A percentile compares a stretch with the other conserved stretches of the same genome.
phyloP scores from a whole-genome alignment of 2,888 invertebrate species.

The Scelioninae gen. 1 region DNA sequence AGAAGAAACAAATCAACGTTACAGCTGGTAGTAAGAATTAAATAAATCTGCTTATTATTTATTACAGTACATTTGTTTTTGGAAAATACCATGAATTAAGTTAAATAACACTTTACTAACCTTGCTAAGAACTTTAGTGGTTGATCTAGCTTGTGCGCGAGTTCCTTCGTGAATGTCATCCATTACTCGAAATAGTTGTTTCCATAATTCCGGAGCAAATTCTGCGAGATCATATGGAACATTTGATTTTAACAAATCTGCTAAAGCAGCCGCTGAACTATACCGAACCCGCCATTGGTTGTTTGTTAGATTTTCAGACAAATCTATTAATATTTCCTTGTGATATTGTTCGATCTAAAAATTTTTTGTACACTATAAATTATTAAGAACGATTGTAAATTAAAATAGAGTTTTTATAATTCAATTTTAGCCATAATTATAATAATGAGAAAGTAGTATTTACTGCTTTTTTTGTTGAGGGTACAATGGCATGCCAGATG shows the following conservation, averaged over 20 bases:
- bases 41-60: no score
- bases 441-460: not conserved
- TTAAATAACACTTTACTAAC: constrained; percentile 81
- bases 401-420: no score
- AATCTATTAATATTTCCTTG: constrained; percentile 91
- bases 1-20: no score
- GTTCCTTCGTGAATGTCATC: constrained; percentile 97
- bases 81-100: no score
- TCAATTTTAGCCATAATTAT: no score
- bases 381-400: not conserved
- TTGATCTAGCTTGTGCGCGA: constrained; percentile 89
- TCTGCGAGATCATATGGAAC: constrained; percentile 83
- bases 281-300: constrained; percentile 95
- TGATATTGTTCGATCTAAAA: constrained; percentile 91
- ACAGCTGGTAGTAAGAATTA: no score
- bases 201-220: constrained; percentile 88
- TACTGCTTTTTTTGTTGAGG: constrained; percentile 87
- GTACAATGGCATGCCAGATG: constrained; percentile 96
- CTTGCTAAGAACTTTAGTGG: constrained; percentile 90
- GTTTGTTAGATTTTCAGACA: constrained; percentile 92
- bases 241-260: constrained; percentile 89
- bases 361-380: not conserved
- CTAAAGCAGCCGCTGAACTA: constrained; percentile 94
- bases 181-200: constrained; percentile 94
- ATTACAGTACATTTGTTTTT: no score